Evolutionary conservation across 30 jellyfish, hydroid and myxozoan genomes (phyloP), one percentile per base, ranked within the genome.

Genomic region (Sanderia malayensis): DNA sequence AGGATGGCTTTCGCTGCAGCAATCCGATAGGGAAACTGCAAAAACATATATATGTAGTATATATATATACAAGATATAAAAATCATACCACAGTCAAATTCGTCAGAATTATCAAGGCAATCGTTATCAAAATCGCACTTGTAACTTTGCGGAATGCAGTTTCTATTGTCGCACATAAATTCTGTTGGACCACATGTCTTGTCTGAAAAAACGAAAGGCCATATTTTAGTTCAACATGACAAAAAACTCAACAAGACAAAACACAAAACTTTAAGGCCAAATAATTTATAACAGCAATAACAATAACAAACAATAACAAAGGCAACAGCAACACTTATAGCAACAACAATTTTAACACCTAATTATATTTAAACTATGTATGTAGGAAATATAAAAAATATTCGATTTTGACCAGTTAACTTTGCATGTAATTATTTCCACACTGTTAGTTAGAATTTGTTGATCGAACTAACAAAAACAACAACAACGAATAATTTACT

Each of bases 21-120:
- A 8, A 41, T 41, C 15, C 55, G 55, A 41, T 41, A 41, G 15
- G 11, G 11, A 41, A 41, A 6, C 8, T 15, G 15, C 55, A 6
- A 41, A 41, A 6, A 41, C 8, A 6, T 8, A 41, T 41, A 15
- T 6, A 6, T 6, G 15, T 11, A 71, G 21, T 2, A 31, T 11
- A n/a, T 18, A 71, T 4, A 19, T 30, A 11, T 30, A 67, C 13
- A 4, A 24, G 25, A 23, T 8, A 17, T 4, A 4, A 19, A 19
- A 19, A 41, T 8, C 94, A 24, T 67, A 83, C 95, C 79, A 57
- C 95, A 83, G 37, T 66, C 77, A 10, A 61, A 31, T 63, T 88
- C 97, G 67, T 88, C 97, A 13, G 95, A 81, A 23, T 25, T 33
- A 53, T 88, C 97, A 44, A 65, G 68, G 47, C 97, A 88, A 58